Conservation (phyloP, 2,888 invertebrate species). For the Caenorhabditis doughertyi region DNA sequence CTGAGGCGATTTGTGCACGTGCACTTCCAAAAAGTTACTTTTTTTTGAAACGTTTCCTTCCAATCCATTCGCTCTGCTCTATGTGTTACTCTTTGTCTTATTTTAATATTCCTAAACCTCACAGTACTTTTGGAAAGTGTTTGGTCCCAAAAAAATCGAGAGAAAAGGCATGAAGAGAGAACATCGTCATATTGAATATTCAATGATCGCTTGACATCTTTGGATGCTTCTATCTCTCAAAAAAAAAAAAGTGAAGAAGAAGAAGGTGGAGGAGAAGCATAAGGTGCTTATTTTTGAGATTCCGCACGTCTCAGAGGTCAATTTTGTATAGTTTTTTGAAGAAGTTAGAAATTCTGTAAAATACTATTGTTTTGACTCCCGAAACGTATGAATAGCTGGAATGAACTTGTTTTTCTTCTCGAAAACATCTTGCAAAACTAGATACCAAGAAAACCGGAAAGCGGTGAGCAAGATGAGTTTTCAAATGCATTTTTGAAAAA, state of each 20-base stretch:
- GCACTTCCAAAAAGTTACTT: constrained; percentile 12
- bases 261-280: constrained; percentile 22
- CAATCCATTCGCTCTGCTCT: not conserved
- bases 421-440: not conserved
- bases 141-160: not conserved
- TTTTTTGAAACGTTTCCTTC: not conserved
- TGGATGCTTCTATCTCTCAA: constrained; percentile 6
- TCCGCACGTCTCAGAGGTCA: constrained; percentile 22
- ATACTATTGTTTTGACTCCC: too few species aligned
- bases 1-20: constrained; percentile 34
- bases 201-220: constrained; percentile 52
- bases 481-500: not conserved
- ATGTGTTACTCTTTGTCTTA: not conserved
- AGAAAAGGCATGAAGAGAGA: constrained; percentile 21
- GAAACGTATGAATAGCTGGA: too few species aligned
- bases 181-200: constrained; percentile 53
- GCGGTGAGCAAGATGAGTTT: not conserved
- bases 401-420: not conserved
- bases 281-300: constrained; percentile 43
- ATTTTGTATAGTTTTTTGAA: not conserved
- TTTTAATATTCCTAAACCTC: not conserved
- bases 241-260: not conserved
- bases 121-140: constrained; percentile 21
- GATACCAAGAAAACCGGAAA: too few species aligned
- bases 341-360: too few species aligned